Evolutionary conservation across 2,113 vertebrate genomes (phyloP).

Genomic region (Macaca nemestrina): DNA sequence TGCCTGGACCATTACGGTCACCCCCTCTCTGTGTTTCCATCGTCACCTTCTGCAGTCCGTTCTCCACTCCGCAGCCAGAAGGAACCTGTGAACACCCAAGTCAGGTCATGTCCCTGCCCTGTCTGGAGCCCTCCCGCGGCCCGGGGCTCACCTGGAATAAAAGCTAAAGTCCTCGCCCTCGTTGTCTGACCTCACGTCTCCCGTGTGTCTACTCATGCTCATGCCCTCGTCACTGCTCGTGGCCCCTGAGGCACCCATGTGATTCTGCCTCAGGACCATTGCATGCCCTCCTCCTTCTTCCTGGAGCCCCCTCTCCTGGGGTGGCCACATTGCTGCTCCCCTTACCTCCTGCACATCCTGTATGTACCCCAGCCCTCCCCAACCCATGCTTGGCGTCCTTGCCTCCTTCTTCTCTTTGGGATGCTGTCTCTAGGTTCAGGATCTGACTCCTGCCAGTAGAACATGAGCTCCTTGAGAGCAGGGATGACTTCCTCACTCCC

Average conservation of each 20-base stretch:
- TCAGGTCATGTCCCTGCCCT: neutral
- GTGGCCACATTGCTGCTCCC: neutral
- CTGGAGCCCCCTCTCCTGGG: no score
- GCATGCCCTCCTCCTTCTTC: neutral
- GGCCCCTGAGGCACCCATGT: neutral
- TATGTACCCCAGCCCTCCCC: neutral
- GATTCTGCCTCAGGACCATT: neutral
- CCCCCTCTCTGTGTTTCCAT: neutral
- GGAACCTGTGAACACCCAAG: neutral
- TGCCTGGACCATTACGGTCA: neutral
- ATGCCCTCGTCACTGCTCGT: neutral
- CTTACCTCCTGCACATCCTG: neutral
- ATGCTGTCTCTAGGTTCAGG: constrained; percentile 88
- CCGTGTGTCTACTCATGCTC: neutral
- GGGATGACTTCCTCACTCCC: constrained; percentile 68
- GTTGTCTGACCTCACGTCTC: neutral
- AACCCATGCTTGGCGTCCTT: constrained; percentile 79
- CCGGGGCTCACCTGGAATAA: neutral
- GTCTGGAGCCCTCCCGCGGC: neutral
- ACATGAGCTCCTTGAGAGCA: constrained; percentile 89
- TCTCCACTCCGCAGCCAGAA: neutral
- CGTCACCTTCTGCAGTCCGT: fast-evolving
- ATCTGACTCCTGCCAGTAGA: constrained; percentile 90
- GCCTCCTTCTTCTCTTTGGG: constrained; percentile 87
- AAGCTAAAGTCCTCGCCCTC: neutral